Conservation (phyloP, 2,797 vertebrate genomes). For the Lagorchestes hirsutus region DNA sequence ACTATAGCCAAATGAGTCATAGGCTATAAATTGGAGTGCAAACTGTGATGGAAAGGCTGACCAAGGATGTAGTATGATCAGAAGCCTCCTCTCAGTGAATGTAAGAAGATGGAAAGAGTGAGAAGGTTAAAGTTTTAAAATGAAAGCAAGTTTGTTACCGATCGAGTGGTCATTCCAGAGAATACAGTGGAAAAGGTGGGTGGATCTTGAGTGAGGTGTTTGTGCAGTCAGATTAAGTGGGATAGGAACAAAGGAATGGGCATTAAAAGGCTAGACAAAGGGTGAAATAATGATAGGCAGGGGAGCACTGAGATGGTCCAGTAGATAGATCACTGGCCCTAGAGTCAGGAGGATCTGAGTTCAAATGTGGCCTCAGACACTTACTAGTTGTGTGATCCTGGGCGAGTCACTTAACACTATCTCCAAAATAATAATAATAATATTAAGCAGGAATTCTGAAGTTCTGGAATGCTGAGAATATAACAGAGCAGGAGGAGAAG, state of each 20-base stretch:
- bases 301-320: neutral
- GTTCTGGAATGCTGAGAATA: neutral
- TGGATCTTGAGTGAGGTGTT: neutral
- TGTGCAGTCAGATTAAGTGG: neutral
- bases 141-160: neutral
- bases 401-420: neutral
- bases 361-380: too few relatives aligned
- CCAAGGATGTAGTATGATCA: too few relatives aligned
- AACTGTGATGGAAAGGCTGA: too few relatives aligned
- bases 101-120: too few relatives aligned
- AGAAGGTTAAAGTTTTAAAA: neutral
- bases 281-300: neutral
- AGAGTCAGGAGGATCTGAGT: neutral
- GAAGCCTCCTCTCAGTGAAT: too few relatives aligned
- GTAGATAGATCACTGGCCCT: neutral
- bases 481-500: neutral
- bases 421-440: neutral
- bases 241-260: neutral
- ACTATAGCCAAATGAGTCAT: too few relatives aligned
- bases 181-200: neutral
- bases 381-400: too few relatives aligned
- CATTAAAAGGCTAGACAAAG: rapidly evolving
- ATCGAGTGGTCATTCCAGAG: neutral
- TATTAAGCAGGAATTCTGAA: neutral
- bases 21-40: too few relatives aligned